Evolutionary conservation across 2,113 vertebrate genomes (phyloP), one percentile per base, ranked within the genome.

Genomic region (Cryptomyrus ogoouensis): DNA sequence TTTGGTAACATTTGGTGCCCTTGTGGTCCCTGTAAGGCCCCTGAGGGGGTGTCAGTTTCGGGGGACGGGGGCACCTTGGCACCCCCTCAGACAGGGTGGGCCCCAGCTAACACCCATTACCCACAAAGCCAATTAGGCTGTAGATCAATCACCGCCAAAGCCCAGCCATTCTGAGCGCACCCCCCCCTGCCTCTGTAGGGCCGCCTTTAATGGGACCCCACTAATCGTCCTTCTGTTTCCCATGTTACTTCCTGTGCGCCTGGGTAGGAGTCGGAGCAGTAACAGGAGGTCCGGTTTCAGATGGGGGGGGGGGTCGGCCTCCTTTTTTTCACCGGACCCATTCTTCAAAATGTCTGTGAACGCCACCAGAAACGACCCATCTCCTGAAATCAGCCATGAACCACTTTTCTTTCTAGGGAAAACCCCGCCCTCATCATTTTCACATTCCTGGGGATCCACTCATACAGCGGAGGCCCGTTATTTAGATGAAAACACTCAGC

Each of bases 61-160:
- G 56, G 56, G 56, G 56, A 5, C n/a, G 56, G 42, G 77, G 39
- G 77, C 35, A 44, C 77, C 77, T 8, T 44, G 39, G n/a, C n/a
- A 42, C 19, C 42, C 35, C 19, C 15, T 42, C 35, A 44, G 77
- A 44, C 42, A 83, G 35, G 77, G 77, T 39, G 77, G 77, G 77
- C 39, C 88, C 85, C 88, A 89, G 49, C 39, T 39, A 39, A 84
- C 83, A 87, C 89, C 87, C 85, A 88, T 91, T 70, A 88, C 89
- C 50, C 88, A 49, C 84, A 89, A 62, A 88, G 66, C 66, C 88
- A 91, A 91, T 91, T 91, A 91, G 84, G 39, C 84, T 66, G 9
- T 86, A 91, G 90, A 91, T 91, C 90, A 91, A 83, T 89, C 88
- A 87, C 84, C 70, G 88, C 66, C 85, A 88, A 87, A 88, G 17